These are phyloP conservation scores for Bombus sylvicola DNA, from an alignment of 1,140 invertebrate species.

Conservation along the genomic window DNA sequence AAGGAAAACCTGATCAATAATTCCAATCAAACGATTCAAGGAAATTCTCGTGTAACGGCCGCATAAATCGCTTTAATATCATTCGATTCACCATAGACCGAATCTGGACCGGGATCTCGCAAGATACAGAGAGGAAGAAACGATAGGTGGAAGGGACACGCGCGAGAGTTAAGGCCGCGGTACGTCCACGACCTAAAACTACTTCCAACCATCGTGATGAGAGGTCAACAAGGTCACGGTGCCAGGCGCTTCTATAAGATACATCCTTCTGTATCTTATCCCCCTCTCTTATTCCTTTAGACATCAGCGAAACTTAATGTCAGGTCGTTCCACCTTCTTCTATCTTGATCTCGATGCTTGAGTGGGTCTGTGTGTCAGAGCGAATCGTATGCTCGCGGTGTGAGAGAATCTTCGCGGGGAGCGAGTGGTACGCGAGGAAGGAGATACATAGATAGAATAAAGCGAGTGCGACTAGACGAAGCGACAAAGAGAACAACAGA, in stretches of 20 bases:
- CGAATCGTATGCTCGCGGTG: constrained; percentile 78
- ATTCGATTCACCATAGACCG: not conserved
- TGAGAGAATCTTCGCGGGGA: constrained; percentile 52
- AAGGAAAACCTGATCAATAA: not conserved
- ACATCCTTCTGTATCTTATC: constrained; percentile 14
- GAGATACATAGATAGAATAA: not conserved
- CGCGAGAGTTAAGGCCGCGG: constrained; percentile 57
- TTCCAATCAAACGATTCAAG: not conserved
- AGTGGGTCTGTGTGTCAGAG: constrained; percentile 83
- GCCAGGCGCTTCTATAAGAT: constrained; percentile 60
- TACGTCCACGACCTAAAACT: constrained; percentile 63
- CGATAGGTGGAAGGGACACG: constrained; percentile 27
- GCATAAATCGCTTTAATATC: not conserved
- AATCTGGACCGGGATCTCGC: constrained; percentile 4
- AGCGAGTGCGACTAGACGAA: not conserved
- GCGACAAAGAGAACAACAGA: constrained; percentile 1
- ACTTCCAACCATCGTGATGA: constrained; percentile 63
- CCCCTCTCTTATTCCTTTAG: not conserved
- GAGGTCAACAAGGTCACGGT: constrained; percentile 69
- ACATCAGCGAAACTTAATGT: constrained; percentile 55
- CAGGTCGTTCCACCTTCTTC: constrained; percentile 22
- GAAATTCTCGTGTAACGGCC: not conserved
- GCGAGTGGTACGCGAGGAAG: not conserved
- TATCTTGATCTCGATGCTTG: constrained; percentile 55
- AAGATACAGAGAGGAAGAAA: not conserved